Evolutionary conservation across 2,797 vertebrate genomes (phyloP), one percentile per base, ranked within the genome.

Genomic region (Eupleurogrammus muticus): DNA sequence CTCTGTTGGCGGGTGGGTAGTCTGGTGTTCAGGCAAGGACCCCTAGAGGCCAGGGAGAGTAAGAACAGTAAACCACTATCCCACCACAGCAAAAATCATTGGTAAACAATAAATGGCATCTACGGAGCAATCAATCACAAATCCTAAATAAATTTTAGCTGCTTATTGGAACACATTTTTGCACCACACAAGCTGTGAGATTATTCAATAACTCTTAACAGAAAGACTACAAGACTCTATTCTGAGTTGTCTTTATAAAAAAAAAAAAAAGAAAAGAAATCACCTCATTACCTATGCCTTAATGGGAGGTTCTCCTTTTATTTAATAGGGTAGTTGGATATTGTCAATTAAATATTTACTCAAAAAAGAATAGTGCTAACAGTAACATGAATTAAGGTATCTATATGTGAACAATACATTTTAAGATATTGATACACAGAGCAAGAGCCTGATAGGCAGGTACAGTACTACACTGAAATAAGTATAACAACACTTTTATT

Each of bases 61-160:
- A 95, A 96, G 94, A 97, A 96, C 95, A 96, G 96, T 97, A 97
- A 97, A 96, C 96, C 96, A 97, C 95, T 94, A 97, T 96, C 97
- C 97, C 96, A 97, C 95, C 95, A 96, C 96, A 96, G 96, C 95
- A 92, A 93, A 89, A 95, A 94, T 96, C 95, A 97, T 96, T 96
- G 96, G 97, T 97, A 96, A 96, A 98, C 95, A 94, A 94, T 93
- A 93, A 95, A 95, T 96, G 96, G 96, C 95, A 93, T 96, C 96
- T 98, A 98, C 92, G 91, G 95, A 96, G 96, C 97, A 96, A 95
- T 96, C 95, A 93, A 97, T 97, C 96, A 99, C 97, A 96, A 96
- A 95, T 95, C 95, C 96, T 97, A 97, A 96, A 95, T 94, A 94
- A 88, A 87, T 94, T 91, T 92, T 90, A 97, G 96, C 96, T 97